Conservation (phyloP, 2,113 vertebrate genomes). For the Brienomyrus brachyistius region DNA sequence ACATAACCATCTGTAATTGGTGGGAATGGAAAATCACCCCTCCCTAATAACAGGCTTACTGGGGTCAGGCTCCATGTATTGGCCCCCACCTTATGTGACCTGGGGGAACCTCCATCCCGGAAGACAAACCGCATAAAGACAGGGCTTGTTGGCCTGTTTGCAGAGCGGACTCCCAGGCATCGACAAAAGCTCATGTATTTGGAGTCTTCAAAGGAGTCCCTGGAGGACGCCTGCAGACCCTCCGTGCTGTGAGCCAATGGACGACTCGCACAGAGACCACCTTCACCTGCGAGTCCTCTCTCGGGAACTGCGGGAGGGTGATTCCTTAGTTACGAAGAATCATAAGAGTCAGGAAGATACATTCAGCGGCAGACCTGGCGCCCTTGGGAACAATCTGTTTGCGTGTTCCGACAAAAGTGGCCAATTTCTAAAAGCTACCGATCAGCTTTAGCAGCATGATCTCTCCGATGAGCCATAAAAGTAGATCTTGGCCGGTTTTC, state of each 20-base stretch:
- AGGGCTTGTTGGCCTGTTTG: conserved; percentile 29
- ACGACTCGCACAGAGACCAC: neutral
- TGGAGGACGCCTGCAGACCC: conserved; percentile 27
- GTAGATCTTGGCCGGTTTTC: neutral
- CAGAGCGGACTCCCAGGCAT: neutral
- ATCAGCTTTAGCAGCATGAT: neutral
- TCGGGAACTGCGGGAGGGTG: neutral
- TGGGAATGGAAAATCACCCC: neutral
- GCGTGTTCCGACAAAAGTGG: conserved; percentile 25
- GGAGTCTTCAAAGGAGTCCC: neutral
- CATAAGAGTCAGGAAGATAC: neutral
- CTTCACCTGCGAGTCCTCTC: neutral
- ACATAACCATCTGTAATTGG: neutral
- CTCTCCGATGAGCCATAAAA: neutral
- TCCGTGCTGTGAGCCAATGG: conserved; percentile 25
- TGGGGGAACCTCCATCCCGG: conserved; percentile 10
- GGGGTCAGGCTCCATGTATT: neutral
- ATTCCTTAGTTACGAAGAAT: neutral
- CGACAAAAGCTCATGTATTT: neutral
- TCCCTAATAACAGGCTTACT: neutral
- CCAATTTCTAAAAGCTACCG: neutral
- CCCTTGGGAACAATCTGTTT: conserved; percentile 35
- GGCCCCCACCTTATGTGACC: conserved; percentile 29
- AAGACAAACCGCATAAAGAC: conserved; percentile 33
- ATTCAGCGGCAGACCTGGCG: neutral